A percentile compares a stretch with the other conserved stretches of the same genome.
These are phyloP conservation scores for Myotis lucifugus DNA, from an alignment of 2,113 vertebrate genomes.

Conservation along the genomic window DNA sequence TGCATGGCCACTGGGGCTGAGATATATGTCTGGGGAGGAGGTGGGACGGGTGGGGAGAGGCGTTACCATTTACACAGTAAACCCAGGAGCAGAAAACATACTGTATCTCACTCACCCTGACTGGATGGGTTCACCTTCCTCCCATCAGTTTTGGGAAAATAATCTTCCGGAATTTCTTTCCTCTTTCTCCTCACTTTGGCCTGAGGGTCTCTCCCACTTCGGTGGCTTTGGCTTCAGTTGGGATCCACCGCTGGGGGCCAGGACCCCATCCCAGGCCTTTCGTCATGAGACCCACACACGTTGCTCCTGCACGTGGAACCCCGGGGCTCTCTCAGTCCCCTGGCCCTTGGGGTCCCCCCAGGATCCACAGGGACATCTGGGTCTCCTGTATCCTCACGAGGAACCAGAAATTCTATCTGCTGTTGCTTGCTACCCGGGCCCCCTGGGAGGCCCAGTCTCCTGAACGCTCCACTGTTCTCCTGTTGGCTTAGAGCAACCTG, in stretches of 20 bases:
- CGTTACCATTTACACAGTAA: background rate
- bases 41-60: background rate
- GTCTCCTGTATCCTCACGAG: background rate
- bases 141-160: background rate
- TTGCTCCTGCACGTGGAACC: background rate
- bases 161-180: background rate
- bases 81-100: background rate
- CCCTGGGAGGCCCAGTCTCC: background rate
- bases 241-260: rapidly evolving
- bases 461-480: background rate
- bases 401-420: background rate
- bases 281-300: background rate
- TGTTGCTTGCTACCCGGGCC: background rate
- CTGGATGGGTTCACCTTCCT: background rate
- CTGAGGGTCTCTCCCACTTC: background rate
- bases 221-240: background rate
- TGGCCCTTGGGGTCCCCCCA: background rate
- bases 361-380: background rate
- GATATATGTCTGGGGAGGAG: too few species aligned
- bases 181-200: background rate
- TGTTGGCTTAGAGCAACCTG: too few species aligned
- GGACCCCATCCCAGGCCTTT: background rate
- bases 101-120: background rate
- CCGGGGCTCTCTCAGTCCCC: background rate
- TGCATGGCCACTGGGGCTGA: background rate